Conservation (phyloP, 2,888 invertebrate genomes). For the Epinotia ramella region DNA sequence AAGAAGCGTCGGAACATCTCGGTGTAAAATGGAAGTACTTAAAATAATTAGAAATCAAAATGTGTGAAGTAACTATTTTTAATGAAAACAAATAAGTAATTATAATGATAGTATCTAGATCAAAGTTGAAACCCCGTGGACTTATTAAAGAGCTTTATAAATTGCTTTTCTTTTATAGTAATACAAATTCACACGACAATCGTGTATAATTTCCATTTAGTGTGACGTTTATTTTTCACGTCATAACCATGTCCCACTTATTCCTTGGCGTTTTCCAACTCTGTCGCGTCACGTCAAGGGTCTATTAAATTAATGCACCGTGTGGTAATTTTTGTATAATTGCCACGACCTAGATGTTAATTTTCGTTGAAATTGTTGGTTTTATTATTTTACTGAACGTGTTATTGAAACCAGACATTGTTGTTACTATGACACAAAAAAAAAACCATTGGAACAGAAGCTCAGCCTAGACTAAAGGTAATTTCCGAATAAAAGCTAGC, state of each 20-base stretch:
- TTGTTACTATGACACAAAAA: neutral
- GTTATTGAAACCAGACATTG: constrained; percentile 8
- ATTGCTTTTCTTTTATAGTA: neutral
- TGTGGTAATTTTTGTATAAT: constrained; percentile 37
- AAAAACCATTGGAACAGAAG: neutral
- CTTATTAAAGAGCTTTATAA: neutral
- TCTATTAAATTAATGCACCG: constrained; percentile 42
- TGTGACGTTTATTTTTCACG: constrained; percentile 24
- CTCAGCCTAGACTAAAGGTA: neutral
- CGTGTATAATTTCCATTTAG: constrained; percentile 20
- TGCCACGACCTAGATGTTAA: constrained; percentile 40
- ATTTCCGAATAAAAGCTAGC: neutral
- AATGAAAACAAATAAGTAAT: too few species aligned
- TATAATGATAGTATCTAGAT: too few species aligned
- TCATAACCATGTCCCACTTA: constrained; percentile 23
- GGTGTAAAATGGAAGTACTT: too few species aligned
- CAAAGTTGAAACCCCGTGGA: too few species aligned
- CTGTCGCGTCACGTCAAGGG: constrained; percentile 37
- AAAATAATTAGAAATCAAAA: too few species aligned
- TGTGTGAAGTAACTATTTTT: too few species aligned
- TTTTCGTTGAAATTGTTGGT: constrained; percentile 17
- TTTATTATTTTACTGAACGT: constrained; percentile 16
- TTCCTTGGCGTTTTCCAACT: constrained; percentile 24
- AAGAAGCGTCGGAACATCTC: too few species aligned
- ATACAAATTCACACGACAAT: constrained; percentile 23